phyloP scores from a whole-genome alignment of 2,113 vertebrate genomes.

The Willisornis vidua region DNA sequence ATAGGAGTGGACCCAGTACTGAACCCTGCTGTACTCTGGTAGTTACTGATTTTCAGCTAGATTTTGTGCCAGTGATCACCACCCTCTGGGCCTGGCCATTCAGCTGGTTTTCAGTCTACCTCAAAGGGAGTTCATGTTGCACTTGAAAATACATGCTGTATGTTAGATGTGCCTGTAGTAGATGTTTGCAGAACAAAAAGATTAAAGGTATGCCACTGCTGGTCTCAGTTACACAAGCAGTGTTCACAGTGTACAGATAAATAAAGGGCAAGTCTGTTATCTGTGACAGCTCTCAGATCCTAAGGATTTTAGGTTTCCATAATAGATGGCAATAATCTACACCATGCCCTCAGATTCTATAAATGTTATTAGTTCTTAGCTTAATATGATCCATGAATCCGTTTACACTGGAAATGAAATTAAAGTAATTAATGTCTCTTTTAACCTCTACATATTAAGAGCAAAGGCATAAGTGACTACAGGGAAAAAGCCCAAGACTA shows the following conservation, averaged over 20 bases:
- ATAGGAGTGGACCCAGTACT: background rate
- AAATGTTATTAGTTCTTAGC: background rate
- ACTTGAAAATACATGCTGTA: background rate
- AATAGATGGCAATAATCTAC: background rate
- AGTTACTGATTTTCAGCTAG: background rate
- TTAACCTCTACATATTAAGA: background rate
- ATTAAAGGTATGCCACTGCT: background rate
- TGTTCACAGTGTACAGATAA: background rate
- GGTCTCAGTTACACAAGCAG: background rate
- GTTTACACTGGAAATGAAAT: background rate
- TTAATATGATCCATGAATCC: background rate
- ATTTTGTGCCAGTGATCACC: background rate
- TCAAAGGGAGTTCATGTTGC: background rate
- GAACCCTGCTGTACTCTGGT: background rate
- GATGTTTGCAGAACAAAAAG: background rate
- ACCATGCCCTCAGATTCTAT: background rate
- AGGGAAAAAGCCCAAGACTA: background rate
- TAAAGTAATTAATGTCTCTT: background rate
- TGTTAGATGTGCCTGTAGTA: rapidly evolving
- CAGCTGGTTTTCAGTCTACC: background rate
- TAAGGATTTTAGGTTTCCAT: background rate
- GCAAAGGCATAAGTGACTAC: background rate
- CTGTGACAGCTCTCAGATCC: background rate
- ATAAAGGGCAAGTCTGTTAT: background rate
- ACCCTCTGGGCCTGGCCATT: background rate